phyloP scores from a whole-genome alignment of 2,888 invertebrate genomes.

The Rhimphoctona megacephalus region DNA sequence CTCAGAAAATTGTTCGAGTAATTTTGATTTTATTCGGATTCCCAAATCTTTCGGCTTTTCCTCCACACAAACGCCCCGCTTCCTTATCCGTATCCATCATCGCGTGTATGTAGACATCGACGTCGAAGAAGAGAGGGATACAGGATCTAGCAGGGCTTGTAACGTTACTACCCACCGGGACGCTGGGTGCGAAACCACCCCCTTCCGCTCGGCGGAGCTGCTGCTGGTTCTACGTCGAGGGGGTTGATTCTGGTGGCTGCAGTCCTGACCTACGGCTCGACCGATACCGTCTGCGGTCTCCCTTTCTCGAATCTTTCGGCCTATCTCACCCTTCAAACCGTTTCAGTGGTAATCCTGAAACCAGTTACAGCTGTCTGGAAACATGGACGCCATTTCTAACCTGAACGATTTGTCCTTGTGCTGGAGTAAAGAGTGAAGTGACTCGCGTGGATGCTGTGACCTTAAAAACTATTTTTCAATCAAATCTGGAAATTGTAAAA shows the following conservation, averaged over 20 bases:
- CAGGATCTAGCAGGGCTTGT: conserved; percentile 62
- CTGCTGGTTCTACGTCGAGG: conserved; percentile 64
- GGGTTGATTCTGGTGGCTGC: conserved; percentile 66
- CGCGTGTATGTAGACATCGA: conserved; percentile 53
- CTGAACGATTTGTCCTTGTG: background rate
- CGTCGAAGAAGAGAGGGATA: conserved; percentile 63
- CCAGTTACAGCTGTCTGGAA: conserved; percentile 12
- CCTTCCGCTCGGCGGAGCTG: conserved; percentile 69
- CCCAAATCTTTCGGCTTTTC: background rate
- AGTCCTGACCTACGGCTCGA: conserved; percentile 72
- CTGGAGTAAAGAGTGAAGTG: conserved; percentile 4
- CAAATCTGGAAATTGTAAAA: background rate
- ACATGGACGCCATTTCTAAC: background rate
- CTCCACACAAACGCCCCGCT: conserved; percentile 15
- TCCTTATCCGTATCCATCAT: conserved; percentile 59
- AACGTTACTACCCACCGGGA: conserved; percentile 66
- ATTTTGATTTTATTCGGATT: background rate
- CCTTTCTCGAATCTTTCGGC: conserved; percentile 62
- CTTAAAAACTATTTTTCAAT: background rate
- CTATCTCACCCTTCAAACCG: conserved; percentile 41
- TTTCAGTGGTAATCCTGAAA: conserved; percentile 15
- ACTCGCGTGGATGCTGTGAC: conserved; percentile 2
- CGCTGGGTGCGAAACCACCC: conserved; percentile 68
- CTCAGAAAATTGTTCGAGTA: background rate
- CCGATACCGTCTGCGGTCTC: conserved; percentile 67